Percentiles rank a stretch among this genome's conserved stretches.
Conservation (phyloP, 2,113 vertebrate species). For the Anser brachyrhynchus region DNA sequence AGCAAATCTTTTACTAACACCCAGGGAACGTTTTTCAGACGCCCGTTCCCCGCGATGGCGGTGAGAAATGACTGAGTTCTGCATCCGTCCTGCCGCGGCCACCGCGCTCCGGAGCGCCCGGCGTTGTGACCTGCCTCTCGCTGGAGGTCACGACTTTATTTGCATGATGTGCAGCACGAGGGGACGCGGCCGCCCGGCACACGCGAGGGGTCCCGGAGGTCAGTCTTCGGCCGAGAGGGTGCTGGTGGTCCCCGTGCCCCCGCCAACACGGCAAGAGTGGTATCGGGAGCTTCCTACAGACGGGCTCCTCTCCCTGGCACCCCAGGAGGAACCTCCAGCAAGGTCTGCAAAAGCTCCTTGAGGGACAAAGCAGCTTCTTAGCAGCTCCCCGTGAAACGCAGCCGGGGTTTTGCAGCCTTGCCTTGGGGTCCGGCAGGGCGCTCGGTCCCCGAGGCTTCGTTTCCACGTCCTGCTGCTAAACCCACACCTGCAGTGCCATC, state of each 20-base stretch:
- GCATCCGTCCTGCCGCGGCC: neutral
- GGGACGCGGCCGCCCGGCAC: neutral
- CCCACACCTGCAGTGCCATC: neutral
- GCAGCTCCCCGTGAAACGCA: neutral
- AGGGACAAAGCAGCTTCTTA: neutral
- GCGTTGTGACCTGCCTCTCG: neutral
- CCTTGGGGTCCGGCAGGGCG: neutral
- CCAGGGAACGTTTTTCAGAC: neutral
- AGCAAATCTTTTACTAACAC: neutral
- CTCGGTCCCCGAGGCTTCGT: neutral
- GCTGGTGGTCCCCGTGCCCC: neutral
- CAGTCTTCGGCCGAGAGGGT: neutral
- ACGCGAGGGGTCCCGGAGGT: neutral
- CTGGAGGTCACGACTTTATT: neutral
- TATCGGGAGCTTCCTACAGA: rapidly evolving
- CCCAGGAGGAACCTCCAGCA: neutral
- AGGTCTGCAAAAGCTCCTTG: neutral
- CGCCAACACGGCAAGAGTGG: neutral
- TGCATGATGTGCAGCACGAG: neutral
- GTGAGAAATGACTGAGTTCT: neutral
- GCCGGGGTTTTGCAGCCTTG: neutral
- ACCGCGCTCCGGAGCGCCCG: neutral
- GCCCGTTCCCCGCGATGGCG: rapidly evolving
- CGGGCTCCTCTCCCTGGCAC: neutral
- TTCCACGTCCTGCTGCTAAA: neutral